Evolutionary conservation across 2,888 invertebrate genomes (phyloP).

Genomic region (Anoplius nigerrimus): DNA sequence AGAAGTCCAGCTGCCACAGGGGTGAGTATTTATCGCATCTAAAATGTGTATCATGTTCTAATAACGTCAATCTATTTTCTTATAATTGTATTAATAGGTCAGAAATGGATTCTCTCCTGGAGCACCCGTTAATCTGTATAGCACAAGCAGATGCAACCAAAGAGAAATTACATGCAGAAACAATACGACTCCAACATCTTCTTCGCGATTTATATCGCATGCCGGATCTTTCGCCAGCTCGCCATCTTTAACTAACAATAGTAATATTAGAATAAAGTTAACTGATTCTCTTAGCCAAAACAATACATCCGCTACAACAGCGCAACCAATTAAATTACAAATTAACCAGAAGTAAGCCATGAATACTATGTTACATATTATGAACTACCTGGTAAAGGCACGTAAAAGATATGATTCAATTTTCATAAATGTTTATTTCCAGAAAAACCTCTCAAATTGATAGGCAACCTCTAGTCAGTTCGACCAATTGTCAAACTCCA

Average conservation of each 20-base stretch:
- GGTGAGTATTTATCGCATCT: constrained; percentile 45
- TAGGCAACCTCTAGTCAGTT: constrained; percentile 51
- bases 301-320: constrained; percentile 52
- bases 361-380: background rate
- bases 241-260: constrained; percentile 57
- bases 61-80: background rate
- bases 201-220: constrained; percentile 68
- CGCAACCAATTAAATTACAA: constrained; percentile 70
- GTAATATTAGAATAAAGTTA: constrained; percentile 65
- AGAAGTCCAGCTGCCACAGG: constrained; percentile 64
- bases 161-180: constrained; percentile 61
- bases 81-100: constrained; percentile 37
- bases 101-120: constrained; percentile 69
- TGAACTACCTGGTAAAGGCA: background rate
- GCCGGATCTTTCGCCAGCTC: constrained; percentile 56
- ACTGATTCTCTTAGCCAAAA: constrained; percentile 65
- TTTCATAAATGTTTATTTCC: constrained; percentile 17
- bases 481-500: constrained; percentile 39
- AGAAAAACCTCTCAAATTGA: constrained; percentile 64
- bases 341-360: constrained; percentile 68
- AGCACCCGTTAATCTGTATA: constrained; percentile 71
- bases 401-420: background rate
- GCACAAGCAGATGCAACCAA: constrained; percentile 62
- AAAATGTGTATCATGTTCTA: constrained; percentile 3
- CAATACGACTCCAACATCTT: constrained; percentile 65